Base-by-base conservation (phyloP, 2,888 invertebrate species). In the Steinernema hermaphroditum region DNA sequence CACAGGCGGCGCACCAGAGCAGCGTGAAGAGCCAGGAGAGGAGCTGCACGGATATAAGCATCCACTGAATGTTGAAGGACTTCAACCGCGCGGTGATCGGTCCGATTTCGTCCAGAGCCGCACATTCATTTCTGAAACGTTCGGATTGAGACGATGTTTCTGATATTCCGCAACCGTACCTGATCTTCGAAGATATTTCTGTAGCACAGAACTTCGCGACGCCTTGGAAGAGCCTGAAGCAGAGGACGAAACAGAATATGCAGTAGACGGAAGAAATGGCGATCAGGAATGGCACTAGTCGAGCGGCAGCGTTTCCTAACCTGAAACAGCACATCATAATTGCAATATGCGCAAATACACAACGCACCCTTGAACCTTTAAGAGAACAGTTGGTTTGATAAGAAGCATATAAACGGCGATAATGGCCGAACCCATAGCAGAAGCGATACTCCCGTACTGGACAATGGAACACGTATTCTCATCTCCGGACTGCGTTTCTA, bases 1-100 rank as follows among this genome's bases (percentile, higher is more conserved):
- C 54, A 27, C 54, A 54, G 24, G 54, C 54, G 6, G 54, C 54
- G 27, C 54, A 54, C 54, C 54, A 54, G 54, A 54, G 54, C 4
- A 54, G 54, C 2, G 54, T 54, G 54, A 54, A 54, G 54, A 54
- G 27, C 24, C 22, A 22, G 24, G 54, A 54, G 16, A 54, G 27
- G 54, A 54, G 12, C 22, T 24, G 54, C 24, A 54, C 24, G 2
- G 27, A 8, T 14, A 27, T 54, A 8, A 54, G 54, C 9, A 54
- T 8, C 54, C 54, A 54, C 22, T 54, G 54, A 14, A 54, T 54
- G 54, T 54, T 54, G 27, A 54, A 27, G 22, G 24, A 22, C 54
- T 54, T 54, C 54, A 54, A 27, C 12, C 54, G 54, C 4, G 54
- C 54, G 2, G 54, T 54, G 12, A 54, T 54, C 9, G 54, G 54